Conservation (phyloP, 1,140 invertebrate genomes). For the Camponotus floridanus region DNA sequence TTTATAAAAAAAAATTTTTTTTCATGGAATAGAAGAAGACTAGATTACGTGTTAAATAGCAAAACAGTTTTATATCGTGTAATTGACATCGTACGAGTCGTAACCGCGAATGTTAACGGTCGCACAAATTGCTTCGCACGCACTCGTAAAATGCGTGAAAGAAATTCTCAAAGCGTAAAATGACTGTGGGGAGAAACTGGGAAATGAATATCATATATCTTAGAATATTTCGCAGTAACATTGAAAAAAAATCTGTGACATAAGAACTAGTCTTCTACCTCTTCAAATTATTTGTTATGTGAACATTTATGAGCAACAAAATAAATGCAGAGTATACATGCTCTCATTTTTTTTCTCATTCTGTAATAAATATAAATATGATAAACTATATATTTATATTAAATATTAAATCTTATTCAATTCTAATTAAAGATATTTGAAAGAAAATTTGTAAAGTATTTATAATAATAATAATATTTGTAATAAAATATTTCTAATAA, state of each 20-base stretch:
- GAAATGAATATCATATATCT: conserved; percentile 10
- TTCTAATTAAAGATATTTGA: no score
- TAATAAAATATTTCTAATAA: no score
- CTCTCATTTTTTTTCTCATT: not conserved
- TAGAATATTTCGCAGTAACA: not conserved
- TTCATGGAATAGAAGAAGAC: not conserved
- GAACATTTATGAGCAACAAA: not conserved
- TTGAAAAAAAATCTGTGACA: not conserved
- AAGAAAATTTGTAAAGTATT: not conserved
- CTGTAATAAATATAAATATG: conserved; percentile 34
- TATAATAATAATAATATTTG: not conserved
- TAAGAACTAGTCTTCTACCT: not conserved
- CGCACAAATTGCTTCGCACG: conserved; percentile 36
- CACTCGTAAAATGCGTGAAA: not conserved
- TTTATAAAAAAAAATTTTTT: not conserved
- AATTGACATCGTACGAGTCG: conserved; percentile 52
- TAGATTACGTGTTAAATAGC: not conserved
- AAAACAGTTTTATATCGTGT: conserved; percentile 10
- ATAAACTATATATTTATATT: not conserved
- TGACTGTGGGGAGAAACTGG: not conserved
- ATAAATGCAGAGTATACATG: not conserved
- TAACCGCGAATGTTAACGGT: conserved; percentile 46
- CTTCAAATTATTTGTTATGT: not conserved
- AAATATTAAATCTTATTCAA: no score
- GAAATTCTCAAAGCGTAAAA: conserved; percentile 37